Percentiles rank a stretch among this genome's conserved stretches.
phyloP scores from a whole-genome alignment of 2,888 invertebrate species.

The Steinernema hermaphroditum region DNA sequence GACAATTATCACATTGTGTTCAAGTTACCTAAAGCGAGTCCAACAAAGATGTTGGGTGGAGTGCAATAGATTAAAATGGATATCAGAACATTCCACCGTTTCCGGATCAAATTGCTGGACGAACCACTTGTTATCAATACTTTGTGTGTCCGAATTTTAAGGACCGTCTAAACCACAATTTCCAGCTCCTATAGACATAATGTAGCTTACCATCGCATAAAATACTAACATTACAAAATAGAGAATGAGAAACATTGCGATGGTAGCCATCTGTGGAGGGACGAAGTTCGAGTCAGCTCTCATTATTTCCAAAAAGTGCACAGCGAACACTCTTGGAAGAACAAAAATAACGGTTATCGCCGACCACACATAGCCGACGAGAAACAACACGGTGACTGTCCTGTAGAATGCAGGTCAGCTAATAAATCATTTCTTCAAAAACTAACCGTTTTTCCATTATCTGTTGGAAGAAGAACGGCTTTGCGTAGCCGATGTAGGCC shows the following conservation, averaged over 20 bases:
- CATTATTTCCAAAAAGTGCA: neutral
- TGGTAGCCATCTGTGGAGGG: neutral
- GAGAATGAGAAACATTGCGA: neutral
- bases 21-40: neutral
- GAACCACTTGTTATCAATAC: neutral
- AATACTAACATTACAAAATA: neutral
- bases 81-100: neutral
- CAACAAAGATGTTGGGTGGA: neutral
- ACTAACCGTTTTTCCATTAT: neutral
- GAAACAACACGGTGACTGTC: neutral
- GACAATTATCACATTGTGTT: neutral
- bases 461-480: neutral
- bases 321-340: neutral
- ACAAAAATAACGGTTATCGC: neutral
- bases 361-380: neutral
- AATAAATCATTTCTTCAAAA: neutral
- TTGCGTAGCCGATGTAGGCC: constrained; percentile 1
- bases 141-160: neutral
- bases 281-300: neutral
- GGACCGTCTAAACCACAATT: neutral
- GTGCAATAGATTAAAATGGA: neutral
- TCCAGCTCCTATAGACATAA: neutral
- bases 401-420: neutral
- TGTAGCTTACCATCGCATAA: neutral
- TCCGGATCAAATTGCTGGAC: neutral